Percentiles rank a stretch among this genome's conserved stretches.
phyloP scores from a whole-genome alignment of 2,888 invertebrate species.

The Parnassius orleans region DNA sequence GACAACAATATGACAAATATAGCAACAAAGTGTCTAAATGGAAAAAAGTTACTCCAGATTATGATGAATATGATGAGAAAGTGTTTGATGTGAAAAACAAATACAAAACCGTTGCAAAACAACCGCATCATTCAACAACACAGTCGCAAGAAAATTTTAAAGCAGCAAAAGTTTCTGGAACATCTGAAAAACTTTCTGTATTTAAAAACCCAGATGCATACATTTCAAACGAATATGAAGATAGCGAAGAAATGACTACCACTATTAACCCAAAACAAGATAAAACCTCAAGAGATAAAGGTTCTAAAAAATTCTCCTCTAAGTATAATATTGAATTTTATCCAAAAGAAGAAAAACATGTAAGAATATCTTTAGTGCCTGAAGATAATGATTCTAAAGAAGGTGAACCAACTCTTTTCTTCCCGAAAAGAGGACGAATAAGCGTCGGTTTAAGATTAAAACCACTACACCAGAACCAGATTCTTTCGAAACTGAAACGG shows the following conservation, averaged over 20 bases:
- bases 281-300: constrained; percentile 22
- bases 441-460: constrained; percentile 42
- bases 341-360: constrained; percentile 38
- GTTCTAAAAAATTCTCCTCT: constrained; percentile 38
- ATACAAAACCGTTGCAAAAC: constrained; percentile 44
- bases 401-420: constrained; percentile 62
- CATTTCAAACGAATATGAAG: constrained; percentile 51
- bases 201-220: constrained; percentile 63
- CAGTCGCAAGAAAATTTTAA: constrained; percentile 30
- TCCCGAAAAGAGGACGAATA: constrained; percentile 58
- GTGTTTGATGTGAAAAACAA: constrained; percentile 46
- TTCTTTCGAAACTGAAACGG: constrained; percentile 42
- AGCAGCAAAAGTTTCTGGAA: constrained; percentile 33
- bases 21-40: constrained; percentile 31
- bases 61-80: constrained; percentile 61
- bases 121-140: constrained; percentile 31
- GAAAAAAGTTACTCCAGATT: constrained; percentile 43
- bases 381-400: constrained; percentile 46
- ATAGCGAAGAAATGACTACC: constrained; percentile 34
- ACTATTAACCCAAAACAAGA: constrained; percentile 18
- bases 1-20: constrained; percentile 47
- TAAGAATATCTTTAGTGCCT: constrained; percentile 62
- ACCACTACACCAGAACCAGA: constrained; percentile 38
- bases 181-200: constrained; percentile 57
- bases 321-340: constrained; percentile 36